These are phyloP conservation scores for Oryzaephilus surinamensis DNA, from an alignment of 1,140 invertebrate species.

Conservation along the genomic window DNA sequence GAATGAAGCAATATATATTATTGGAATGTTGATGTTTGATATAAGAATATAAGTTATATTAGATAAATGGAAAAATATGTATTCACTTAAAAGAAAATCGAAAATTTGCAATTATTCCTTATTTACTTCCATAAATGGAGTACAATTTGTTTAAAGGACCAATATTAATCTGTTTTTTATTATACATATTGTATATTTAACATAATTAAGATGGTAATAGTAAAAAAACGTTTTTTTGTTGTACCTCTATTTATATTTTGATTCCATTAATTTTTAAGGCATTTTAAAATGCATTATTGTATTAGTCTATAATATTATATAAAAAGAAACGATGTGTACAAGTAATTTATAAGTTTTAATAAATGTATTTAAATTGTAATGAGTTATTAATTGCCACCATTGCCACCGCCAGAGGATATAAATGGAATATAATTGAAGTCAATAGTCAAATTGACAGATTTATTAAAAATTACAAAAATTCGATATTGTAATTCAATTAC, in stretches of 20 bases:
- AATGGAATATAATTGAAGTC: too few species aligned
- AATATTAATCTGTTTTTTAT: conserved; percentile 9
- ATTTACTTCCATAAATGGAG: conserved; percentile 11
- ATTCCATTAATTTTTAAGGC: conserved; percentile 12
- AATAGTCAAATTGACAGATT: too few species aligned
- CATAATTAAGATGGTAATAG: too few species aligned
- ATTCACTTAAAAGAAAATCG: too few species aligned
- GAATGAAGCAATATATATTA: conserved; percentile 7
- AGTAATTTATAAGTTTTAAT: conserved; percentile 24
- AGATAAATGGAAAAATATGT: too few species aligned
- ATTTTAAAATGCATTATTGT: conserved; percentile 6
- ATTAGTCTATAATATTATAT: conserved; percentile 10
- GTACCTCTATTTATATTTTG: conserved; percentile 17
- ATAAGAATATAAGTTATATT: conserved; percentile 6
- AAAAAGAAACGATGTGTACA: conserved; percentile 15
- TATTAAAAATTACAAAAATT: too few species aligned
- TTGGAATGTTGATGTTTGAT: conserved; percentile 9
- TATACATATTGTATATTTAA: conserved; percentile 8
- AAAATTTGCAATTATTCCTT: conserved; percentile 7
- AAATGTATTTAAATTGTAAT: conserved; percentile 14
- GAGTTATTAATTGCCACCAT: not conserved
- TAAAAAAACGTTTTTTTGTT: conserved; percentile 10
- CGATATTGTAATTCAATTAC: not conserved
- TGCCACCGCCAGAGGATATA: too few species aligned
- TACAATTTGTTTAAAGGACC: conserved; percentile 21